Evolutionary conservation across 2,888 invertebrate species (phyloP), one percentile per base, ranked within the genome.

Genomic region (Tolmerus cingulatus): DNA sequence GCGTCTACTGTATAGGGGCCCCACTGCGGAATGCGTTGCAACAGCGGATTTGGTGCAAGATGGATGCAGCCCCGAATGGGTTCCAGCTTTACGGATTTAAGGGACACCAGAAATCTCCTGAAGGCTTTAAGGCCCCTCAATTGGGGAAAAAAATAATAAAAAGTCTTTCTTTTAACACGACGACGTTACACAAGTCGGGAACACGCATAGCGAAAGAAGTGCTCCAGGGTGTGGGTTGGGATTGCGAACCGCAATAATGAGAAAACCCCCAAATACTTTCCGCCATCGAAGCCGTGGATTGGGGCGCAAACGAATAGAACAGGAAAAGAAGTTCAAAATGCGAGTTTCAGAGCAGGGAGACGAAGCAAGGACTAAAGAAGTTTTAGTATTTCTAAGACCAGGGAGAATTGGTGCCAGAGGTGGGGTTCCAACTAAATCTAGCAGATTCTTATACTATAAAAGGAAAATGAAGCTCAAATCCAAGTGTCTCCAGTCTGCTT

Each of bases 161-260:
- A 14, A 27, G n/a, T n/a, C 16, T n/a, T 19, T 27, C 82, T 37
- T 82, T 82, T 34, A 82, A 37, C 82, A 57, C 82, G 66, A 37
- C 82, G 37, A 57, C 66, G 57, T 82, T 82, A 57, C 19, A 55
- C 37, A 37, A 82, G 66, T 23, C n/a, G 34, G 37, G 19, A 82
- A 66, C 82, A 82, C 82, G 82, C 82, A 81, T 55, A 30, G 40
- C 34, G 37, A 66, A 37, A 82, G 16, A 76, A 37, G 51, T 27
- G 3, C 27, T 66, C 12, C 14, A 55, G 1, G 2, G 19, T 8
- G 19, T n/a, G 55, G 27, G 66, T 12, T 8, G 19, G 66, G 74
- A 27, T 23, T 55, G 82, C 34, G 74, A 46, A 74, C 85, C 85
- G n/a, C 74, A 85, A 85, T 43, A 85, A 85, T 85, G 57, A 85